Evolutionary conservation across 2,113 vertebrate genomes (phyloP).

Genomic region (Cervus canadensis): DNA sequence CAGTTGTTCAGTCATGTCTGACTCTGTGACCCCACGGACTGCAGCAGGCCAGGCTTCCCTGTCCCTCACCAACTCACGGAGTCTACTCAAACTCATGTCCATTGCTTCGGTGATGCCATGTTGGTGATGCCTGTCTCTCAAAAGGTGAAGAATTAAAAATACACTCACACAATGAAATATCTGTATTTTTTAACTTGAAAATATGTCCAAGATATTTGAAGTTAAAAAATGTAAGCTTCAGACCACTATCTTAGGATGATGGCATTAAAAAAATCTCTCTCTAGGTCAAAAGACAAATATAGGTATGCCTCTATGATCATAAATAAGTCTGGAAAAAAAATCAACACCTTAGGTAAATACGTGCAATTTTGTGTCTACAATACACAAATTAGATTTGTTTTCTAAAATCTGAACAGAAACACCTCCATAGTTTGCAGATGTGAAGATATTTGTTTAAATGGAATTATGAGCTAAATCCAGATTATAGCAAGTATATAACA

Average conservation of each 20-base stretch:
- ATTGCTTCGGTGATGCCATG: not conserved
- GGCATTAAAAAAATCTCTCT: not conserved
- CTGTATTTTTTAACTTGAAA: conserved; percentile 4
- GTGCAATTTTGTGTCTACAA: not conserved
- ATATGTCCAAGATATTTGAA: not conserved
- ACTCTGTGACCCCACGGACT: not conserved
- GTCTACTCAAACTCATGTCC: not conserved
- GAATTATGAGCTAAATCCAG: not conserved
- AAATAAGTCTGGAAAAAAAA: not conserved
- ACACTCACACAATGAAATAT: not conserved
- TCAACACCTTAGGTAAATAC: not conserved
- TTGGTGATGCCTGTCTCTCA: not conserved
- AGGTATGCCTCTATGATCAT: not conserved
- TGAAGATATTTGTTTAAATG: not conserved
- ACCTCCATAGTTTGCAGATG: not conserved
- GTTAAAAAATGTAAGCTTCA: not conserved
- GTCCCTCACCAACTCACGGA: not conserved
- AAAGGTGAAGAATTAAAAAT: not conserved
- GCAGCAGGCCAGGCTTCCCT: not conserved
- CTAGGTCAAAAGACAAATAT: not conserved
- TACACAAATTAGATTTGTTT: not conserved
- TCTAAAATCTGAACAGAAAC: not conserved
- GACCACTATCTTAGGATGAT: not conserved
- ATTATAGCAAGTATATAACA: not conserved
- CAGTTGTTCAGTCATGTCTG: not conserved